A percentile compares a stretch with the other conserved stretches of the same genome.
These are phyloP conservation scores for Apamea anceps DNA, from an alignment of 2,888 invertebrate species.

Conservation along the genomic window DNA sequence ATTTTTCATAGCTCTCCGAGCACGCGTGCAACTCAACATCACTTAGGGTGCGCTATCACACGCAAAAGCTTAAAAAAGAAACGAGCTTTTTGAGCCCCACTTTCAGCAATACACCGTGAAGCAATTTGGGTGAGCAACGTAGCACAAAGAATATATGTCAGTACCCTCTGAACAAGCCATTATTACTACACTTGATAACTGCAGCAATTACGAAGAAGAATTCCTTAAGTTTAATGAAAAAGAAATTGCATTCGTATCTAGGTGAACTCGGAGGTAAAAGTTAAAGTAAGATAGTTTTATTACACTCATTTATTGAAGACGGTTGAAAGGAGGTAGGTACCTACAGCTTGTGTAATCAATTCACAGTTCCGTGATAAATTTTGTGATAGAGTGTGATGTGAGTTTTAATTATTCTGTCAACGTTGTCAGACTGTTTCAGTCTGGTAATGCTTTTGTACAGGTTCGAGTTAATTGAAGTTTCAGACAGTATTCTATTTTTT, in stretches of 20 bases:
- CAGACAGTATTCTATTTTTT: background rate
- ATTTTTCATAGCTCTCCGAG: background rate
- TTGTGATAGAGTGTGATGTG: constrained; percentile 1
- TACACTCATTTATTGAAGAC: constrained; percentile 44
- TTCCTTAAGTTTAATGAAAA: constrained; percentile 34
- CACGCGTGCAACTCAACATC: background rate
- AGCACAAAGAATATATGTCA: background rate
- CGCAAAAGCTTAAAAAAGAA: constrained; percentile 12
- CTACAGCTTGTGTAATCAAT: constrained; percentile 27
- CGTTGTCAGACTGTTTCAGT: constrained; percentile 7
- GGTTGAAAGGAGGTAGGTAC: background rate
- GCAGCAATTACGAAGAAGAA: constrained; percentile 33
- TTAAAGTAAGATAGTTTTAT: constrained; percentile 39
- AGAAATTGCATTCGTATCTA: constrained; percentile 47
- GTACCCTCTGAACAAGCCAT: background rate
- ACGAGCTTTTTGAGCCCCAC: constrained; percentile 3
- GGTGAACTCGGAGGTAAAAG: constrained; percentile 31
- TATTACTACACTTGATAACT: constrained; percentile 32
- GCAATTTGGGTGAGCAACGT: constrained; percentile 22
- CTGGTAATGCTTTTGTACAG: constrained; percentile 12
- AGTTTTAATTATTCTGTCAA: constrained; percentile 49
- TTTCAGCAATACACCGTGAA: constrained; percentile 4
- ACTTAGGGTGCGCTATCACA: background rate
- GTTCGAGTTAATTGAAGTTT: constrained; percentile 30
- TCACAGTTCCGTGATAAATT: constrained; percentile 34